Evolutionary conservation across 2,113 vertebrate genomes (phyloP).

Genomic region (Nesogale talazaci): DNA sequence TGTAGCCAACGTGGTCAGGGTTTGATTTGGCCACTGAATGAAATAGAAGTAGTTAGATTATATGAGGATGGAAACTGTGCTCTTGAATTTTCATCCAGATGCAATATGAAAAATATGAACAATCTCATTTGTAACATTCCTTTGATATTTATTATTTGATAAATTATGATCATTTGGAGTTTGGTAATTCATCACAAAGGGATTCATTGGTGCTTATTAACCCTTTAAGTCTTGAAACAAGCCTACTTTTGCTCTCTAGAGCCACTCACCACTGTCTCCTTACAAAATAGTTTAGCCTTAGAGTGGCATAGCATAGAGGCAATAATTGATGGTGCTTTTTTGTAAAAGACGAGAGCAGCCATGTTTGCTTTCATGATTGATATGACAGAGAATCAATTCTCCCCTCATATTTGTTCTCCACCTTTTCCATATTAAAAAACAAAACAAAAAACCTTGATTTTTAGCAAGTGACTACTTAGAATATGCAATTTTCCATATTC

Average conservation of each 20-base stretch:
- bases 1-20: not conserved
- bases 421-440: not conserved
- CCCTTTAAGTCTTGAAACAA: conserved; percentile 5
- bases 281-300: not conserved
- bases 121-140: conserved; percentile 33
- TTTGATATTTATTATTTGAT: not conserved
- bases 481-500: not conserved
- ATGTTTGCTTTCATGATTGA: conserved; percentile 3
- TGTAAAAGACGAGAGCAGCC: not conserved
- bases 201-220: conserved; percentile 2
- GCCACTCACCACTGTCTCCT: not conserved
- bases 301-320: not conserved
- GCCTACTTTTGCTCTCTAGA: not conserved
- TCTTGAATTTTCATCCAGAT: not conserved
- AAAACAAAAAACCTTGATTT: not conserved
- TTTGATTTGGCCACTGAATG: not conserved
- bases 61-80: not conserved
- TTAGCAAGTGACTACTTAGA: not conserved
- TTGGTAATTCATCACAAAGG: not conserved
- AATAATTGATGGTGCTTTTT: not conserved
- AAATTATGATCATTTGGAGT: not conserved
- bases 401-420: not conserved
- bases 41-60: not conserved
- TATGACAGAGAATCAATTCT: not conserved
- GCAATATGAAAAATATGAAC: not conserved